A percentile compares a stretch with the other conserved stretches of the same genome.
Conservation (phyloP, 2,888 invertebrate genomes). For the Meloe dianella region DNA sequence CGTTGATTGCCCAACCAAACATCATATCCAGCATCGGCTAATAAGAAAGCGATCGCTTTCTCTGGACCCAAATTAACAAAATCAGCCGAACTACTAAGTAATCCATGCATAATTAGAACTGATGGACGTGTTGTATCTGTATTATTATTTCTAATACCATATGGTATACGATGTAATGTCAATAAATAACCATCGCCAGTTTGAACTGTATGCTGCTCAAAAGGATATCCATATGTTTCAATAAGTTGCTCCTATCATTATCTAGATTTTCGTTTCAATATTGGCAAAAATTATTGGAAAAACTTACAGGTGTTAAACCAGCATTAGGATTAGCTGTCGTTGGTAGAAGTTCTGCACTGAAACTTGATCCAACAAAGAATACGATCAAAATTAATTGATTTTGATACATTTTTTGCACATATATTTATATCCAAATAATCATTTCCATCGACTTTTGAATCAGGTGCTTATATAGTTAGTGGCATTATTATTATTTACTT, state of each 20-base stretch:
- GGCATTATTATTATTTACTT: neutral
- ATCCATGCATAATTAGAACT: constrained; percentile 29
- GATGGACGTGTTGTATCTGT: neutral
- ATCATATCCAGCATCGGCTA: constrained; percentile 51
- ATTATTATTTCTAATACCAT: constrained; percentile 20
- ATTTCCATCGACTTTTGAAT: neutral
- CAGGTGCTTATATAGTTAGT: neutral
- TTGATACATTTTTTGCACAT: neutral
- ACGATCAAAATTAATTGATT: neutral
- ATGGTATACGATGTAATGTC: constrained; percentile 32
- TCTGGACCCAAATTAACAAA: constrained; percentile 30
- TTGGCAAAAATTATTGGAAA: neutral
- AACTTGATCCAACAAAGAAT: neutral
- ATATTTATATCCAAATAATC: neutral
- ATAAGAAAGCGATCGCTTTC: constrained; percentile 37
- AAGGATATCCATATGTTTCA: constrained; percentile 28
- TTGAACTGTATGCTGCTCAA: constrained; percentile 30
- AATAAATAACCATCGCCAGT: constrained; percentile 35
- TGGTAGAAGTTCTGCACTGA: neutral
- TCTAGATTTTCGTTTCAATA: neutral
- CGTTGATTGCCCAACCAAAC: constrained; percentile 76
- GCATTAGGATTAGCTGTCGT: neutral
- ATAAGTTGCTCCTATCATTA: neutral
- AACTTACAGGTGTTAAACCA: neutral
- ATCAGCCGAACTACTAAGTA: constrained; percentile 32